Base-by-base conservation (phyloP, 2,113 vertebrate species). In the Meriones unguiculatus region DNA sequence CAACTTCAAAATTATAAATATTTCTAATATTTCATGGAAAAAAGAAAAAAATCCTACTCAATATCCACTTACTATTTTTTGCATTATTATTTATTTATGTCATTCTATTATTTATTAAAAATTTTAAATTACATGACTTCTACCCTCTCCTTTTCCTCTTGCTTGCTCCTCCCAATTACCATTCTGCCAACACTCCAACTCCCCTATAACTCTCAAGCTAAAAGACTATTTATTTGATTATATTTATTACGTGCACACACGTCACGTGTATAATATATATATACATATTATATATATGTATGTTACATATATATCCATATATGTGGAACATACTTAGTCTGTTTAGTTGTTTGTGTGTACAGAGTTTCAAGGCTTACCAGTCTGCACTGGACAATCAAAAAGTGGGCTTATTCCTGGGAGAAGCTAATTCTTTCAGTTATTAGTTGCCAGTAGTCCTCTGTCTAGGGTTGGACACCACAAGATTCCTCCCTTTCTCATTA, bases 1-100 rank as follows among this genome's bases (percentile, higher is more conserved):
- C 30, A 67, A 87, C 17, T 24, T n/a, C n/a, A 14, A 93, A 96
- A 91, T 6, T 87, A 62, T 81, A 84, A 93, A 81, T 70, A n/a
- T 10, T 20, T 96, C 28, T 82, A 87, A 69, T 95, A 6, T 76
- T 32, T 82, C 8, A 77, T 38, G n/a, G 80, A 25, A 35, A 80
- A 87, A 80, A 86, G 54, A 59, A 89, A 82, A 87, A 30, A 87
- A 57, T 70, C 72, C 62, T 78, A 64, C 3, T 62, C 72, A 95
- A 70, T 46, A 72, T 15, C 62, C 50, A 46, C n/a, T 82, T 67
- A 62, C 17, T 67, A 70, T 54, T 8, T 50, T 85, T 85, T 69
- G 24, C 35, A 64, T 41, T 28, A 46, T 38, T 64, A 64, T 14
- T 75, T 28, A 41, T 38, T 38, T 84, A 28, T 84, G 46, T 57